phyloP scores from a whole-genome alignment of 2,113 vertebrate genomes.

The Scomber colias region DNA sequence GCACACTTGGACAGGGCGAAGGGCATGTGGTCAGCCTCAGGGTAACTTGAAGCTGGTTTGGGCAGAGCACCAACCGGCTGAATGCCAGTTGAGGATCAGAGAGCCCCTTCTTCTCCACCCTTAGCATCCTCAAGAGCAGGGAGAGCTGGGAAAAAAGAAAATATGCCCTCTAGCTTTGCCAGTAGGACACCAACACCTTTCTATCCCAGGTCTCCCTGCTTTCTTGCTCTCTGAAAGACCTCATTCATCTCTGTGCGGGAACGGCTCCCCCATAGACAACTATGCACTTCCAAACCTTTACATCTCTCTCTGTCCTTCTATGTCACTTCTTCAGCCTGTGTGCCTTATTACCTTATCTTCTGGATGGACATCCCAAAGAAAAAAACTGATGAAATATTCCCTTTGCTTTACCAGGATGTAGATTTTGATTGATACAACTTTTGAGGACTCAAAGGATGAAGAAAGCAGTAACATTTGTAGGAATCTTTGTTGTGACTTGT shows the following conservation, averaged over 20 bases:
- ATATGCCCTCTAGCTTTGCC: constrained; percentile 64
- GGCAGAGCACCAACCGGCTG: constrained; percentile 72
- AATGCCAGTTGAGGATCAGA: constrained; percentile 79
- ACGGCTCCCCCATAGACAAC: constrained; percentile 75
- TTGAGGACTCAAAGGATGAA: constrained; percentile 69
- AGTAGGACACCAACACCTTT: constrained; percentile 70
- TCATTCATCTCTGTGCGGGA: constrained; percentile 79
- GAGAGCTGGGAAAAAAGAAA: constrained; percentile 68
- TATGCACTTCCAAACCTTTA: constrained; percentile 84
- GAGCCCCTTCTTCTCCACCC: constrained; percentile 59
- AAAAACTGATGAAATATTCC: constrained; percentile 75
- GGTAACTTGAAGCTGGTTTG: constrained; percentile 79
- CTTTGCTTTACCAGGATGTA: constrained; percentile 79
- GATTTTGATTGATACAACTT: constrained; percentile 70
- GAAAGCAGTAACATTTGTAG: constrained; percentile 54
- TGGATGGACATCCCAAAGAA: constrained; percentile 86
- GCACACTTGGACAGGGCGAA: constrained; percentile 80
- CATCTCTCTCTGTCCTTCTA: constrained; percentile 63
- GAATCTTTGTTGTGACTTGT: constrained; percentile 51
- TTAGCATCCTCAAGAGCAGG: constrained; percentile 72
- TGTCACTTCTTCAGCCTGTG: constrained; percentile 47
- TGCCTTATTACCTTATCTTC: constrained; percentile 68
- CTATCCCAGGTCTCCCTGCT: constrained; percentile 60
- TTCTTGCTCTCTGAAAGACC: constrained; percentile 78
- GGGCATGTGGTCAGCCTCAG: constrained; percentile 87